Percentiles rank a stretch among this genome's conserved stretches.
Conservation (phyloP, 2,113 vertebrate species). For the Athene noctua region DNA sequence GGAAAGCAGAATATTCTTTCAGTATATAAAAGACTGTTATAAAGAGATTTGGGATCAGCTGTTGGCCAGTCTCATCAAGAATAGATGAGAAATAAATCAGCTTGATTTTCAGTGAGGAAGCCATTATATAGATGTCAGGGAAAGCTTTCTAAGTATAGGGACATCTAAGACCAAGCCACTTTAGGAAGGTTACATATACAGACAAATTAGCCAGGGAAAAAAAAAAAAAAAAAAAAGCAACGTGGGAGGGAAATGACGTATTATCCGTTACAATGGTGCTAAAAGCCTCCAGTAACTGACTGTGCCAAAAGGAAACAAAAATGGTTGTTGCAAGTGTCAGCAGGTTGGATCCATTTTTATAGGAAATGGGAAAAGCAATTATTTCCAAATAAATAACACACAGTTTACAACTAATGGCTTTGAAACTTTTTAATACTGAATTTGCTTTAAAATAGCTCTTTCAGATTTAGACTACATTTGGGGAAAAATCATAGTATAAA, state of each 20-base stretch:
- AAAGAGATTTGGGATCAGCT: background rate
- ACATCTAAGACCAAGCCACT: background rate
- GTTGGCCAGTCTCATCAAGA: background rate
- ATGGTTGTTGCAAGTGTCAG: background rate
- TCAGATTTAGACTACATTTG: background rate
- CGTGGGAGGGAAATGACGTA: background rate
- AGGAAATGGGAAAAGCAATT: constrained; percentile 10
- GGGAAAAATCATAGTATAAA: background rate
- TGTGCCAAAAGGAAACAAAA: constrained; percentile 37
- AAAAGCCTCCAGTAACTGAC: background rate
- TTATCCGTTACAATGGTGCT: constrained; percentile 1
- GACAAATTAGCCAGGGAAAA: background rate
- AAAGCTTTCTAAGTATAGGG: background rate
- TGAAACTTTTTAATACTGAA: background rate
- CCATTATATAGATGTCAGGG: background rate
- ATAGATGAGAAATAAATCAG: background rate
- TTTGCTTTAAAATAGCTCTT: background rate
- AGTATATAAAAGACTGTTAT: background rate
- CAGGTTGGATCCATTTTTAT: constrained; percentile 9
- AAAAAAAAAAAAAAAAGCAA: background rate
- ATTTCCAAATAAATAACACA: background rate
- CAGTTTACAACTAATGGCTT: background rate
- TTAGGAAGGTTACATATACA: background rate
- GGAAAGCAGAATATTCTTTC: background rate
- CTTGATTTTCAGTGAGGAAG: background rate